Evolutionary conservation across 2,113 vertebrate species (phyloP), one percentile per base, ranked within the genome.

Genomic region (Passer montanus): DNA sequence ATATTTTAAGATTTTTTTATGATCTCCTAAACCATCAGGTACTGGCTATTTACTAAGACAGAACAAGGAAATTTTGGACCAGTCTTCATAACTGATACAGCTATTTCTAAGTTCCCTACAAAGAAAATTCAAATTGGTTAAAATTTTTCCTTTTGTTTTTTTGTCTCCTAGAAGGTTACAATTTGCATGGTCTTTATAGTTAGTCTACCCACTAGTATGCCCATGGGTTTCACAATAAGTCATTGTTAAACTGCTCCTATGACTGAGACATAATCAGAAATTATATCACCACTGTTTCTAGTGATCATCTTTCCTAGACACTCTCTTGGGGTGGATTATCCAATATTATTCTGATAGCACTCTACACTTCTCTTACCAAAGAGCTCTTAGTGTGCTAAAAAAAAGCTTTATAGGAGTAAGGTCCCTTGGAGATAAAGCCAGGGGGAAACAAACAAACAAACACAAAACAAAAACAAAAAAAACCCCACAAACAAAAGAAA

Each of bases 391-490:
- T 44, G 26, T 49, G 43, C 19, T 82, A 64, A 69, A 80, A 64
- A 69, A 80, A 81, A 68, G 4, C 3, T 27, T 35, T 59, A 44
- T 10, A n/a, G 44, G 22, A 63, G 11, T 47, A 70, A 79, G 18
- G 53, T 72, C 41, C 43, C 30, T 59, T 55, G 30, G 28, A 93
- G 30, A 47, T 69, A 63, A 81, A 64, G 17, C 28, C 1, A 1
- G 9, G 12, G 17, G 8, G 0, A 5, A 2, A 31, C 27, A 5
- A 13, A 15, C 2, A 6, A 15, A 19, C 26, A 43, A 16, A 43
- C 41, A 41, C 41, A 43, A 43, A 43, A 43, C 15, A 43, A 43
- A 43, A 43, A 3, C 15, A 1, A 3, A 9, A 27, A 24, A 27
- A 13, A 2, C 41, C 41, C 41, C 41, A 46, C 41, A 43, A 21